Evolutionary conservation across 92 coral and sea anemone genomes (phyloP).

Genomic region (Bergia puertoricense): DNA sequence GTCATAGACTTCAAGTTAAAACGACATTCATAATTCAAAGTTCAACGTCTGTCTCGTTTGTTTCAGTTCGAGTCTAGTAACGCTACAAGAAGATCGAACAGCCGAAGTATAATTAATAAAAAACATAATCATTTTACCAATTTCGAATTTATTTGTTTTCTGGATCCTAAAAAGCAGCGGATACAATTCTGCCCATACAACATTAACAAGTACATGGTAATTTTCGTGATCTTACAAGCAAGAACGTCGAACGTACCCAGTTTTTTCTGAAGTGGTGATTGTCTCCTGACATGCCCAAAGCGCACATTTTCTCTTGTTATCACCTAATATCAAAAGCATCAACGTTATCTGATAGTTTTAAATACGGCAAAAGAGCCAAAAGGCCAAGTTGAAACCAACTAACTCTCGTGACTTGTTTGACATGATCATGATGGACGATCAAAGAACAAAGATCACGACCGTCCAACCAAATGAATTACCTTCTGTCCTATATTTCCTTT

Average conservation of each 20-base stretch:
- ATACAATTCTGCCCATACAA: not conserved
- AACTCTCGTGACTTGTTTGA: not conserved
- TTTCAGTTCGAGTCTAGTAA: not conserved
- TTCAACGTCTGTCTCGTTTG: not conserved
- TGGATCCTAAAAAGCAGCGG: too few species aligned
- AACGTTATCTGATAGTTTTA: not conserved
- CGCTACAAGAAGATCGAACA: too few species aligned
- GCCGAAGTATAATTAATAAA: not conserved
- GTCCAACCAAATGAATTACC: not conserved
- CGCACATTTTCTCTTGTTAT: slow-evolving; percentile 36
- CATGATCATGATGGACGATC: slow-evolving; percentile 8
- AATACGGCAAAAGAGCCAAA: not conserved
- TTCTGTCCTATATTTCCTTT: slow-evolving; percentile 34
- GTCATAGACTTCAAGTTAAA: too few species aligned
- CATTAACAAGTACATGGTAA: not conserved
- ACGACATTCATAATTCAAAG: not conserved
- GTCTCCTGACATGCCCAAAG: slow-evolving; percentile 40
- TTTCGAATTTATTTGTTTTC: not conserved
- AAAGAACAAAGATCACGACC: slow-evolving; percentile 37
- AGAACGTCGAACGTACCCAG: slow-evolving; percentile 19
- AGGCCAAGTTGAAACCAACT: not conserved
- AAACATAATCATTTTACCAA: not conserved
- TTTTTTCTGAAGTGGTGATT: slow-evolving; percentile 43
- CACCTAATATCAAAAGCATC: slow-evolving; percentile 17
- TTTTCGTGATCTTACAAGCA: not conserved